Evolutionary conservation across 1,140 invertebrate genomes (phyloP).

Genomic region (Copidosoma floridanum): DNA sequence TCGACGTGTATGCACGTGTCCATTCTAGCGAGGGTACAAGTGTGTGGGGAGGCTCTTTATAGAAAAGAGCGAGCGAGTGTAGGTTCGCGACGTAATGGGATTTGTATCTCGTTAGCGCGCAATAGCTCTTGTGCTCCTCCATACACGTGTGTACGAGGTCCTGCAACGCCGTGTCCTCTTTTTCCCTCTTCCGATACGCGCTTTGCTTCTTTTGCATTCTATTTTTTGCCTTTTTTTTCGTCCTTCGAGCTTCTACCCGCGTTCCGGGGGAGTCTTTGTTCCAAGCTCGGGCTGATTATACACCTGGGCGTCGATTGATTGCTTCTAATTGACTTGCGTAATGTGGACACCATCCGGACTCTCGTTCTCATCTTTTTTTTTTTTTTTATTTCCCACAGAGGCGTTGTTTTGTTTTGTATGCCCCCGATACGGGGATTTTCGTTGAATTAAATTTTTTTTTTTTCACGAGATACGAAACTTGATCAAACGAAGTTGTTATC

Average conservation of each 20-base stretch:
- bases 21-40: conserved; percentile 24
- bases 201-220: conserved; percentile 8
- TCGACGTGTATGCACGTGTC: conserved; percentile 46
- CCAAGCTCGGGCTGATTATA: no score
- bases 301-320: conserved; percentile 45
- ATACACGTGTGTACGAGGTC: conserved; percentile 45
- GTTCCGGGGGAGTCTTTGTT: no score
- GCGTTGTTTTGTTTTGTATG: background rate
- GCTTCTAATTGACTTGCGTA: conserved; percentile 50
- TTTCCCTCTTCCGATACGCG: conserved; percentile 24
- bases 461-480: no score
- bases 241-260: no score
- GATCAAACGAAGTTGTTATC: no score
- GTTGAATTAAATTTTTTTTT: no score
- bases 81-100: conserved; percentile 57
- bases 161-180: conserved; percentile 36
- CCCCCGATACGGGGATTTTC: background rate
- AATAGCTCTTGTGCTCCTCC: conserved; percentile 50
- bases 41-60: conserved; percentile 46
- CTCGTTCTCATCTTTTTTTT: background rate
- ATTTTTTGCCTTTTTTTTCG: no score
- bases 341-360: conserved; percentile 41
- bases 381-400: background rate
- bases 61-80: conserved; percentile 54
- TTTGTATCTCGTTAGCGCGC: conserved; percentile 59